Evolutionary conservation across 2,888 invertebrate species (phyloP).

Genomic region (Muscina levida): DNA sequence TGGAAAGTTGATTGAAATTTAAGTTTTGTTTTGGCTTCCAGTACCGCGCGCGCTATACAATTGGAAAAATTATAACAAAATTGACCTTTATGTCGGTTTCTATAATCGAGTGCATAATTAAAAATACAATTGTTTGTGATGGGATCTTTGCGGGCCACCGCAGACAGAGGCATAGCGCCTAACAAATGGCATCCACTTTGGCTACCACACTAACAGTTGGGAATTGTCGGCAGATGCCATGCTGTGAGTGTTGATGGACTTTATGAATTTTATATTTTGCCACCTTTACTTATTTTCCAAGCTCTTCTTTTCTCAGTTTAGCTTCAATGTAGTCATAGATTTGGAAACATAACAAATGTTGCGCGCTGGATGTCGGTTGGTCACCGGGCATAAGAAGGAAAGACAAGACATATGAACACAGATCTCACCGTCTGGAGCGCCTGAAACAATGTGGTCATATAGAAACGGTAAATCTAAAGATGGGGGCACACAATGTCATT

Average conservation of each 20-base stretch:
- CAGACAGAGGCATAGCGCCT: not conserved
- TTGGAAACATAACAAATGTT: slow-evolving; percentile 7
- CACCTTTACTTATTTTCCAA: not conserved
- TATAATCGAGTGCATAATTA: slow-evolving; percentile 13
- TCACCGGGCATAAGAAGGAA: not conserved
- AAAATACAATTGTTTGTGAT: slow-evolving; percentile 28
- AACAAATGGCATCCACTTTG: not conserved
- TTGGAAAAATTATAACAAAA: slow-evolving; percentile 40
- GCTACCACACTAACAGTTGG: slow-evolving; percentile 11
- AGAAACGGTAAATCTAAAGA: slow-evolving; percentile 14
- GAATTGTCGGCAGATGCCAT: slow-evolving; percentile 6
- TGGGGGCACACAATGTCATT: slow-evolving; percentile 20
- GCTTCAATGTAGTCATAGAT: not conserved
- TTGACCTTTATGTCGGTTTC: slow-evolving; percentile 39
- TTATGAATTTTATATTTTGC: slow-evolving; percentile 40
- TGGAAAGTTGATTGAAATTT: slow-evolving; percentile 29
- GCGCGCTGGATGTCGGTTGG: slow-evolving; percentile 13
- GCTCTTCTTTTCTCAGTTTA: not conserved
- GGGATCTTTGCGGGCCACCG: not conserved
- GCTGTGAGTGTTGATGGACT: slow-evolving; percentile 44
- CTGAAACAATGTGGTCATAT: not conserved
- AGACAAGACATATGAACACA: too few species aligned
- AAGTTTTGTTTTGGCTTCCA: slow-evolving; percentile 21
- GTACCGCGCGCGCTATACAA: not conserved
- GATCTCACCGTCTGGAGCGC: not conserved